Base-by-base conservation (phyloP, 2,113 vertebrate genomes). In the Cebus imitator region DNA sequence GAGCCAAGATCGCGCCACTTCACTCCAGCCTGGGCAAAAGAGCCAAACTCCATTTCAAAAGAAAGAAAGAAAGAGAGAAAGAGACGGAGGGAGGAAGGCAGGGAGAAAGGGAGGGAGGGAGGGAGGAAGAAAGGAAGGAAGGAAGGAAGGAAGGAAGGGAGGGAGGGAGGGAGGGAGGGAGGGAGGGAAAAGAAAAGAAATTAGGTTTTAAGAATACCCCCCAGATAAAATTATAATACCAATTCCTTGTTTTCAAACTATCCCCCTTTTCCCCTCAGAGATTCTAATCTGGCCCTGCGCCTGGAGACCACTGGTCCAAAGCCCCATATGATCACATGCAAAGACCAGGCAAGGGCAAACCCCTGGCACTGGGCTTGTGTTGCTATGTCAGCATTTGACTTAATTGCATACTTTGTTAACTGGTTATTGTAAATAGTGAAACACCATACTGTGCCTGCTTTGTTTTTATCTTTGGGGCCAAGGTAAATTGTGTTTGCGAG, bases 401-500 rank as follows among this genome's bases (percentile, higher is more conserved):
- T 82, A 40, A 14, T 20, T 40, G 83, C 10, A 14, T 8, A 3
- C 27, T 84, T 87, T 18, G 48, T 79, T 91, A 70, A 76, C 13
- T 35, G 61, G 23, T 27, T 50, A 23, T n/a, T 76, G 81, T 40
- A 58, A 85, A 91, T 30, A 66, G 55, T 57, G 17, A 94, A 90
- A 91, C 48, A 6, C 40, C 12, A 7, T 3, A 13, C n/a, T 27
- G 37, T 40, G 25, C 35, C 1, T 64, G 50, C 55, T n/a, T 78
- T 18, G 27, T 93, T 88, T 83, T 96, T 75, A 75, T 72, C 57
- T 70, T 70, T 66, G 76, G 35, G 64, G 57, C 70, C n/a, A 87
- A 66, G 57, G 72, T 76, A 90, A 95, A 79, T 87, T 92, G 84
- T 92, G 43, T 90, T 90, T 93, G 80, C 72, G 43, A 70, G 80